These are phyloP conservation scores for Drosophila albomicans DNA, from an alignment of 1,140 invertebrate species.

Conservation along the genomic window DNA sequence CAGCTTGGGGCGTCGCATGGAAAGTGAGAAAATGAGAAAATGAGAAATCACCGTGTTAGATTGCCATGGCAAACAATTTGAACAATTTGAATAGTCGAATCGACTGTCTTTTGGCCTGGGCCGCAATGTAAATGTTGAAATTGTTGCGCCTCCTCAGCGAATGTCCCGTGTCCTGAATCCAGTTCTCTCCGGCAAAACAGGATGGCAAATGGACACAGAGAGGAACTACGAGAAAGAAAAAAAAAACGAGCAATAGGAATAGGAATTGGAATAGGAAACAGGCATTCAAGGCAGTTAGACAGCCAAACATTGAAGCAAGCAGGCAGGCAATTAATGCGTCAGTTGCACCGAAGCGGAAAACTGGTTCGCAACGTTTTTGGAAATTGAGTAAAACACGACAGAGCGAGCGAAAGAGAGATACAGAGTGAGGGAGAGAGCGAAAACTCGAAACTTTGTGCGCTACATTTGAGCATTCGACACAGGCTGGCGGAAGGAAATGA, in stretches of 20 bases:
- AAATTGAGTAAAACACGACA: background rate
- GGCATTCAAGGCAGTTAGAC: conserved; percentile 56
- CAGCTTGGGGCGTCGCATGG: conserved; percentile 6
- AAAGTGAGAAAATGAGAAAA: conserved; percentile 44
- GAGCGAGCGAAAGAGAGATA: background rate
- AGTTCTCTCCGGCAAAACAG: conserved; percentile 15
- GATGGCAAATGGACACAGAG: conserved; percentile 20
- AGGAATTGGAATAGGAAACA: conserved; percentile 26
- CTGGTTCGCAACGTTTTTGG: conserved; percentile 62
- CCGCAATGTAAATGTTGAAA: conserved; percentile 42
- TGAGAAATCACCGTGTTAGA: conserved; percentile 76
- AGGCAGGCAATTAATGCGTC: conserved; percentile 76
- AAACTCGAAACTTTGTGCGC: background rate
- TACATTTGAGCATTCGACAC: conserved; percentile 62
- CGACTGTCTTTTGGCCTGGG: background rate
- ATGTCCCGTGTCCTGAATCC: conserved; percentile 49
- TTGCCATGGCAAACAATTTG: conserved; percentile 74
- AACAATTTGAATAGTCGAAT: conserved; percentile 63
- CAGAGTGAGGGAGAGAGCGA: background rate
- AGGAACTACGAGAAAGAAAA: background rate
- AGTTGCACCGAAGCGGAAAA: conserved; percentile 79
- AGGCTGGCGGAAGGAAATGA: conserved; percentile 28
- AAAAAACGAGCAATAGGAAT: background rate
- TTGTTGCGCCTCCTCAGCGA: conserved; percentile 14
- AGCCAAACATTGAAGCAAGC: conserved; percentile 10